Evolutionary conservation across 2,888 invertebrate genomes (phyloP), one percentile per base, ranked within the genome.

Genomic region (Dioctria linearis): DNA sequence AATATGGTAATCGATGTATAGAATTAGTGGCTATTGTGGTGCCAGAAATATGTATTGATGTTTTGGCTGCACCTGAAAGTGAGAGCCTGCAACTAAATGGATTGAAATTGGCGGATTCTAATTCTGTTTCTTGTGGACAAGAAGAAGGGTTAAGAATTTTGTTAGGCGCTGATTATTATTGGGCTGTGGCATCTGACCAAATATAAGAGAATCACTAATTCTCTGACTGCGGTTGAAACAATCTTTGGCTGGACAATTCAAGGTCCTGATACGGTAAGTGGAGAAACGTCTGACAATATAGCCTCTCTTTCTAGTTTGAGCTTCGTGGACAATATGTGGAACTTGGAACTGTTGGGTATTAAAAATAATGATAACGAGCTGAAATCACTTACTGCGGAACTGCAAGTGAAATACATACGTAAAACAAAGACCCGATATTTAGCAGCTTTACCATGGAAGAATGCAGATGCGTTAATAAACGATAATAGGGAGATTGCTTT

Each of bases 131-230:
- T 37, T 63, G 63, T 2, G 37, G 39, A 39, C 13, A 25, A 63
- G 13, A 25, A 63, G 63, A 63, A 5, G 37, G 63, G 5, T 6
- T 63, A 37, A 63, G 63, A 2, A 37, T 63, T 39, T 25, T 37
- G 63, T 25, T 63, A 63, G 13, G 37, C 63, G 37, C 37, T 25
- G 63, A 37, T 13, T 63, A 63, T 63, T 63, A 63, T 37, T 25
- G 63, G 63, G 39, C 63, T 25, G 63, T 63, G 63, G 37, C 13
- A 63, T 63, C 63, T 9, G 63, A 40, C n/a, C 37, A 63, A 63
- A 13, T 63, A 63, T 9, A 63, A 63, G 2, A 63, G 13, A 37
- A 37, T 63, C 9, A 63, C 63, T 5, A 63, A 63, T 63, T 63
- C 13, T 4, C 37, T 63, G 63, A 63, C 37, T 25, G 63, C 63